These are phyloP conservation scores for Colius striatus DNA, from an alignment of 2,113 vertebrate species.

Conservation along the genomic window DNA sequence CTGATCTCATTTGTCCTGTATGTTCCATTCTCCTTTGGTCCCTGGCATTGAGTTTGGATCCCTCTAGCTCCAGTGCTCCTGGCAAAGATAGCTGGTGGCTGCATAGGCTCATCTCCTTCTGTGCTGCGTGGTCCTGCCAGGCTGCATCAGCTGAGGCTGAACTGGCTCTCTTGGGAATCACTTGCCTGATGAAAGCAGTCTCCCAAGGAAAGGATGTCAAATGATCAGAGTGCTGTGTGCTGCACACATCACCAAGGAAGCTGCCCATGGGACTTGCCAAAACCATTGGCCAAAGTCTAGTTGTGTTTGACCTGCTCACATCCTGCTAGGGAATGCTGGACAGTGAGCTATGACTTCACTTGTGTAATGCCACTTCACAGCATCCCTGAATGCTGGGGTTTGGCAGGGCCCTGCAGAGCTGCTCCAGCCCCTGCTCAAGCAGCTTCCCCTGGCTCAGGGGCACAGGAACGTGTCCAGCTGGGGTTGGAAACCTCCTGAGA, in stretches of 20 bases:
- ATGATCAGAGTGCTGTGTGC: background rate
- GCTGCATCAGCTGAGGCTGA: background rate
- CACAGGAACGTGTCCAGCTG: too few relatives aligned
- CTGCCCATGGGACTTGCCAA: background rate
- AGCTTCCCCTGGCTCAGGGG: too few relatives aligned
- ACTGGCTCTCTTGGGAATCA: background rate
- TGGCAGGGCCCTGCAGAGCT: too few relatives aligned
- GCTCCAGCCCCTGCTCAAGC: too few relatives aligned
- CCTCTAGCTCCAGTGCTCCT: background rate
- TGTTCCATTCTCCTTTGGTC: background rate
- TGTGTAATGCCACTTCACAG: background rate
- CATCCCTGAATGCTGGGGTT: too few relatives aligned
- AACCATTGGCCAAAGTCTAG: background rate
- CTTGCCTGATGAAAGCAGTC: background rate
- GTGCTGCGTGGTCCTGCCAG: background rate
- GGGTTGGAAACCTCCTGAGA: too few relatives aligned
- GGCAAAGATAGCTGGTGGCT: background rate
- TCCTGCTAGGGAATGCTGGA: background rate
- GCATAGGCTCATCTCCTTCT: background rate
- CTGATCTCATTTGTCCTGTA: background rate
- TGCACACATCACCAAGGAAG: background rate
- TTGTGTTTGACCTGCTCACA: accelerated
- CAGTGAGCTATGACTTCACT: background rate
- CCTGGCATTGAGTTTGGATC: background rate
- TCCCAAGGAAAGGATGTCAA: background rate